Conservation (phyloP, 2,888 invertebrate species). For the Orchesellides sinensis region DNA sequence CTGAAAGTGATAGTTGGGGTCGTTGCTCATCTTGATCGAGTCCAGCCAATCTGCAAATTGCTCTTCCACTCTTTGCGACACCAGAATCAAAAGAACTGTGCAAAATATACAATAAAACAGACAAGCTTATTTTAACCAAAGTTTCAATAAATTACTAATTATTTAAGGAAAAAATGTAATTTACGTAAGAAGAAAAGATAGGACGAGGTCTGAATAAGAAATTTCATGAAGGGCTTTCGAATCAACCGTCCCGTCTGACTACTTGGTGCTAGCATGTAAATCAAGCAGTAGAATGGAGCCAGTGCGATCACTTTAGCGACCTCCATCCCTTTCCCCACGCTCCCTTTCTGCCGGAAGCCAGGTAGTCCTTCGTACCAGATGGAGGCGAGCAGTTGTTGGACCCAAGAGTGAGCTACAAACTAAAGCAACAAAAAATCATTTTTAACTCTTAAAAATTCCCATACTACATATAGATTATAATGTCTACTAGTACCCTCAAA, state of each 20-base stretch:
- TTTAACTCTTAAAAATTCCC: no score
- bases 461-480: no score
- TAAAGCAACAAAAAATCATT: slow-evolving; percentile 76
- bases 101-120: no score
- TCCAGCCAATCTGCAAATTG: slow-evolving; percentile 85
- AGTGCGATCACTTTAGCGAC: slow-evolving; percentile 86
- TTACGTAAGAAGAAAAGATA: slow-evolving; percentile 95
- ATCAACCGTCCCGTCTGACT: slow-evolving; percentile 88
- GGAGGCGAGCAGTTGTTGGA: slow-evolving; percentile 92
- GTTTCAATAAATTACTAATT: not conserved
- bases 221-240: slow-evolving; percentile 97
- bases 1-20: slow-evolving; percentile 78
- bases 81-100: slow-evolving; percentile 94
- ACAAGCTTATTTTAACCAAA: not conserved
- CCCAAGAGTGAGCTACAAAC: slow-evolving; percentile 97
- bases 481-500: no score
- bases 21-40: slow-evolving; percentile 83
- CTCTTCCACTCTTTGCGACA: slow-evolving; percentile 92
- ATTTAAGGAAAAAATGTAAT: no score
- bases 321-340: slow-evolving; percentile 85
- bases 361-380: slow-evolving; percentile 98
- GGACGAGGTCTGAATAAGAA: slow-evolving; percentile 94
- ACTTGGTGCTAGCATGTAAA: slow-evolving; percentile 91
- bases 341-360: slow-evolving; percentile 90
- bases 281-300: slow-evolving; percentile 90